phyloP scores from a whole-genome alignment of 2,113 vertebrate genomes.

The Macquaria ambigua region DNA sequence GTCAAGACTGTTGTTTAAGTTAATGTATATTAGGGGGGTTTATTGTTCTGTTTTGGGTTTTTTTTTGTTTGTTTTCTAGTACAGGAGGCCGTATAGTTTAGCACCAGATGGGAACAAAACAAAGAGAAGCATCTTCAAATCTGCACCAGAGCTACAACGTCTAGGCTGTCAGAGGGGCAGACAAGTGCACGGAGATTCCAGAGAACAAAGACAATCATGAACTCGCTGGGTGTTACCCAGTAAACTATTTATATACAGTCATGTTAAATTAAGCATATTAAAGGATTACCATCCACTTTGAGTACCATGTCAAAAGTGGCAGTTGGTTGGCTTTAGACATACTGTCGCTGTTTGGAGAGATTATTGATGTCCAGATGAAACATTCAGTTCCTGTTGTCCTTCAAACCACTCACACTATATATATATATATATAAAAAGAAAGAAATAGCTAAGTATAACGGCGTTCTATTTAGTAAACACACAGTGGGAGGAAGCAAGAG shows the following conservation, averaged over 20 bases:
- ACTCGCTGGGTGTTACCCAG: neutral
- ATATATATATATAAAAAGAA: neutral
- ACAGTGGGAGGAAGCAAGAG: neutral
- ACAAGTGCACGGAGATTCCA: neutral
- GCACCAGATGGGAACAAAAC: conserved; percentile 17
- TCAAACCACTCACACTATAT: neutral
- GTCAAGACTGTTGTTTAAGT: neutral
- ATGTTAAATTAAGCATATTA: neutral
- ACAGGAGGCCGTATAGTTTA: neutral
- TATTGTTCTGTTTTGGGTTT: neutral
- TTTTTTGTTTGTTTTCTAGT: neutral
- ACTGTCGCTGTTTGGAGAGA: neutral
- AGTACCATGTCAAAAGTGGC: neutral
- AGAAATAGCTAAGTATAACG: neutral
- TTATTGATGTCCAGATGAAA: neutral
- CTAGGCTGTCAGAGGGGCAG: conserved; percentile 16
- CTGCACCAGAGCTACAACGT: neutral
- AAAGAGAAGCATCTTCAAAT: conserved; percentile 9
- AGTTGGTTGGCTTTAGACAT: neutral
- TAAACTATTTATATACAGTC: neutral
- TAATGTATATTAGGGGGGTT: neutral
- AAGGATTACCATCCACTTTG: neutral
- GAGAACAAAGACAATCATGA: neutral
- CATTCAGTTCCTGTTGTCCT: neutral
- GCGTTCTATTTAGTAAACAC: conserved; percentile 1